phyloP scores from a whole-genome alignment of 2,113 vertebrate genomes.

The Passerina amoena region DNA sequence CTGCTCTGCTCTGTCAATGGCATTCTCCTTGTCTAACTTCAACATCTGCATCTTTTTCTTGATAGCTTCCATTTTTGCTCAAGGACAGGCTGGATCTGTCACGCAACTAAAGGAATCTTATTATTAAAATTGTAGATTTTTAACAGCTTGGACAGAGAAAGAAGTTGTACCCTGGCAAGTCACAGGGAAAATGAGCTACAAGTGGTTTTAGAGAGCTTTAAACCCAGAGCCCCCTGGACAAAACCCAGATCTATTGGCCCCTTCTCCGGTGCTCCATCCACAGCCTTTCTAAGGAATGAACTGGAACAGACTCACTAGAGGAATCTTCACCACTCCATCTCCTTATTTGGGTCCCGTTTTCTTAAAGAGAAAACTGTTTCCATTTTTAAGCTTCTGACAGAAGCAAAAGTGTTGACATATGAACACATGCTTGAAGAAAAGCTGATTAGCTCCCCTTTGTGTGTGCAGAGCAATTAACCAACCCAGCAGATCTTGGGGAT shows the following conservation, averaged over 20 bases:
- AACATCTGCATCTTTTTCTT: constrained; percentile 99
- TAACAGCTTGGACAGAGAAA: not conserved
- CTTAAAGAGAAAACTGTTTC: constrained; percentile 76
- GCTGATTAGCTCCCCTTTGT: constrained; percentile 19
- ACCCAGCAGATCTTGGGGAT: not conserved
- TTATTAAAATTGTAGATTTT: not conserved
- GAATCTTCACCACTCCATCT: constrained; percentile 60
- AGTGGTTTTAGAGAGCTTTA: constrained; percentile 71
- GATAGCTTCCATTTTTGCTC: constrained; percentile 90
- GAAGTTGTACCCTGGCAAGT: not conserved
- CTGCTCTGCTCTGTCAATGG: constrained; percentile 91
- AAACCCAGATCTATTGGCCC: constrained; percentile 74
- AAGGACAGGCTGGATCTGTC: not conserved
- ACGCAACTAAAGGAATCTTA: not conserved
- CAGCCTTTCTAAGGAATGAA: constrained; percentile 71
- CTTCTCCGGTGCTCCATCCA: constrained; percentile 66
- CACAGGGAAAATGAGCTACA: constrained; percentile 41
- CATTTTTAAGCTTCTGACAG: constrained; percentile 82
- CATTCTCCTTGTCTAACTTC: constrained; percentile 95
- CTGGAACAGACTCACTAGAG: constrained; percentile 68
- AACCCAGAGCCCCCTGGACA: constrained; percentile 77
- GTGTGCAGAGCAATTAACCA: constrained; percentile 32
- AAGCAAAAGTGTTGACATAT: constrained; percentile 54
- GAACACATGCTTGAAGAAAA: constrained; percentile 36
- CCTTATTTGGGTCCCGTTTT: constrained; percentile 89